Base-by-base conservation (phyloP, 2,888 invertebrate genomes). In the Hydroisotoma schaefferi region DNA sequence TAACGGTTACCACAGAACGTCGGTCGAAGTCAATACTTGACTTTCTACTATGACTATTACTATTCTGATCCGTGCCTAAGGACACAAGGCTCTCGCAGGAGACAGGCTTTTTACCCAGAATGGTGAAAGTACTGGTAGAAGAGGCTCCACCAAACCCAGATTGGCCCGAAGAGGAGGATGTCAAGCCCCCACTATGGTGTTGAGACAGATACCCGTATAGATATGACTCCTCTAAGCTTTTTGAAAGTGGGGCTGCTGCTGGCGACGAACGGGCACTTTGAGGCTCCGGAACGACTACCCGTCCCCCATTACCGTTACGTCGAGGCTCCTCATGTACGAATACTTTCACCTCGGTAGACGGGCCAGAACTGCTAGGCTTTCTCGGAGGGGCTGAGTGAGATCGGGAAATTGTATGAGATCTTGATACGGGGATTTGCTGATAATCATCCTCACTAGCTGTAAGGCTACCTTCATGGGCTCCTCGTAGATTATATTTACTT, bases 81-180 rank as follows among this genome's bases (percentile, higher is more conserved):
- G 82, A 71, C 28, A 72, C 72, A 25, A 75, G 63, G 64, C 74
- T 83, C 73, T 82, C 82, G 61, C 81, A 82, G 5, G 82, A 82
- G 2, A 77, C 76, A 28, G 80, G 77, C 55, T 80, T 71, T 47
- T 67, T 69, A 6, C 51, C 29, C 8, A 65, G 23, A 8, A 57
- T 33, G 23, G 65, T 48, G 54, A 65, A 68, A 52, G 65, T 64
- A 54, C 64, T 58, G 26, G 10, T 5, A n/a, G n/a, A n/a, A 54
- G 57, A 51, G 6, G 55, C 60, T 55, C 53, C 56, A 10, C 57
- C 61, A 40, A 60, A 61, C 6, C 64, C 64, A 43, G 68, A 68
- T 44, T 68, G 65, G n/a, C 68, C 68, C 15, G 68, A 68, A 12
- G 65, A 65, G 8, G 65, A 65, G 6, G 68, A 65, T 12, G 68